phyloP scores from a whole-genome alignment of 2,113 vertebrate species.

The Brachypodius melanocephalos region DNA sequence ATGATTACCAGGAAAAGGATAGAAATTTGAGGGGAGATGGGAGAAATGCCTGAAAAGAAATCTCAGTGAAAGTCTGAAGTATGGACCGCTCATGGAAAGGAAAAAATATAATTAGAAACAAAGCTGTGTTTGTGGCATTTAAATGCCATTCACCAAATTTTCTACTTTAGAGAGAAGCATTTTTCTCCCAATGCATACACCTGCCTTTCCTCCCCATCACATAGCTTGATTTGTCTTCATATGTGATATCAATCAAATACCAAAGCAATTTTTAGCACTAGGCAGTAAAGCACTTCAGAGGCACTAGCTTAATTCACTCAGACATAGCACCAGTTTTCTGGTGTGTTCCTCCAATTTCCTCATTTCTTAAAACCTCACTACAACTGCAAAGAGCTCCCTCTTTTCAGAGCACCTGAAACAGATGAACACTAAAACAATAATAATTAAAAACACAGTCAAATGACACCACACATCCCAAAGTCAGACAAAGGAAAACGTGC shows the following conservation, averaged over 20 bases:
- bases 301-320: not conserved
- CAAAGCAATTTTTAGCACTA: not conserved
- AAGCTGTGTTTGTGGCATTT: not conserved
- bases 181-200: not conserved
- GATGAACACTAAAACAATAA: not conserved
- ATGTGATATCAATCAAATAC: not conserved
- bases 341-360: not conserved
- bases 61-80: not conserved
- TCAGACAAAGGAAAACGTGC: not conserved
- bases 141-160: not conserved
- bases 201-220: not conserved
- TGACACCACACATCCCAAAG: accelerated
- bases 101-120: not conserved
- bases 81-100: not conserved
- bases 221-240: not conserved
- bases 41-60: not conserved
- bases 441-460: not conserved
- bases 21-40: not conserved
- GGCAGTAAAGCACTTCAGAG: not conserved
- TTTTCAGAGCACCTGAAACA: not conserved
- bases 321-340: not conserved
- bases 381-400: not conserved
- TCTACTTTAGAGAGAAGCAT: not conserved
- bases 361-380: not conserved
- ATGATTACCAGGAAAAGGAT: not conserved